phyloP scores from a whole-genome alignment of 2,888 invertebrate genomes.

The Ormyrus rosae region DNA sequence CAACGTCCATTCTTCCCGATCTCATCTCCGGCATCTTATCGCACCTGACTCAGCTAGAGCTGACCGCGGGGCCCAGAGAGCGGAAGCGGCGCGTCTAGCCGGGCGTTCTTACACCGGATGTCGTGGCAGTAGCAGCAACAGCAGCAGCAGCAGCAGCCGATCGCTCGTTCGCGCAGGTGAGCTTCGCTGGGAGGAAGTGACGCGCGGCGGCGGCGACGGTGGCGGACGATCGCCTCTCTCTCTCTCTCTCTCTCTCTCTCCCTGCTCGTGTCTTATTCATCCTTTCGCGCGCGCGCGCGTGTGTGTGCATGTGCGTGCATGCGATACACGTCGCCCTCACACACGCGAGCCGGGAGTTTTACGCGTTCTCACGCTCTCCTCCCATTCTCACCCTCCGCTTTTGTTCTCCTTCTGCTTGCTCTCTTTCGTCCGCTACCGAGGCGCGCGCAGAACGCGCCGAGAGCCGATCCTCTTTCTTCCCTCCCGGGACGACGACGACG shows the following conservation, averaged over 20 bases:
- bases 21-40: conserved; percentile 25
- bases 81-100: conserved; percentile 54
- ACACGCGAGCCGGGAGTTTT: conserved; percentile 52
- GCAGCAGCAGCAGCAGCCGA: conserved; percentile 3
- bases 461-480: neutral
- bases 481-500: too few relatives aligned
- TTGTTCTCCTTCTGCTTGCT: conserved; percentile 17
- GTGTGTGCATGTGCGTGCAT: conserved; percentile 47
- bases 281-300: too few relatives aligned
- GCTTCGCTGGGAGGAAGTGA: conserved; percentile 60
- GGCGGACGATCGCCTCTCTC: conserved; percentile 37
- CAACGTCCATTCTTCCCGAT: neutral
- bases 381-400: conserved; percentile 58
- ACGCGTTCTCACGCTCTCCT: conserved; percentile 71
- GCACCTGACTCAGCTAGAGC: conserved; percentile 18
- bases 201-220: conserved; percentile 19
- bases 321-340: conserved; percentile 43
- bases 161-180: conserved; percentile 42
- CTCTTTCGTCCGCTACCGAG: neutral
- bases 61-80: conserved; percentile 5
- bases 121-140: conserved; percentile 34
- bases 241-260: conserved; percentile 55
- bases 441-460: neutral
- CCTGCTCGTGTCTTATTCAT: conserved; percentile 23
- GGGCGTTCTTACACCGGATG: conserved; percentile 48